A percentile compares a stretch with the other conserved stretches of the same genome.
Evolutionary conservation across 2,888 invertebrate genomes (phyloP).

Genomic region (Physocephala rufipes): DNA sequence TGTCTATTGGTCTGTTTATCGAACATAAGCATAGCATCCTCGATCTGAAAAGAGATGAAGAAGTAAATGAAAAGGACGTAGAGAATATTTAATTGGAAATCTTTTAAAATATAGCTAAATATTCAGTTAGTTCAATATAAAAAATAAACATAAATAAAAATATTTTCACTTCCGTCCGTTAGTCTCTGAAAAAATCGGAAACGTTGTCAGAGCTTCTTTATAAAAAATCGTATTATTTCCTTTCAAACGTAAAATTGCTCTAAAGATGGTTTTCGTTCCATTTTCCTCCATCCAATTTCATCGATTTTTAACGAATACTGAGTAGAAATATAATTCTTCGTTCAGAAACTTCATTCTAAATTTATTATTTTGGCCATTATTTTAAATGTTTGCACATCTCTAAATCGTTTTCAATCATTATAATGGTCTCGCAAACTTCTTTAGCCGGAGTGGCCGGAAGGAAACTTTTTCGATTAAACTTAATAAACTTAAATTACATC

Average conservation of each 20-base stretch:
- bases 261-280: no score
- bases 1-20: slow-evolving; percentile 99
- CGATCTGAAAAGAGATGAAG: slow-evolving; percentile 92
- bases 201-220: no score
- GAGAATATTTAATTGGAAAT: neutral
- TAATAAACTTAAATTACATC: slow-evolving; percentile 58
- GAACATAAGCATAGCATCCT: slow-evolving; percentile 99
- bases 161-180: no score
- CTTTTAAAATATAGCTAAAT: neutral
- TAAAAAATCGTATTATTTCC: no score
- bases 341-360: neutral
- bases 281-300: no score
- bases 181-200: no score
- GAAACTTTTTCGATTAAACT: slow-evolving; percentile 60
- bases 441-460: slow-evolving; percentile 21
- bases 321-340: no score
- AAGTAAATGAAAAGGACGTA: slow-evolving; percentile 51
- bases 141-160: no score
- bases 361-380: neutral
- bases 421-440: neutral
- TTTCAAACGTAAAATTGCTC: neutral
- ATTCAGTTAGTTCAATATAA: no score
- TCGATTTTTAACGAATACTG: no score
- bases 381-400: no score
- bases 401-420: no score